A percentile compares a stretch with the other conserved stretches of the same genome.
Conservation (phyloP, 2,797 vertebrate species). For the Amniataba percoides region DNA sequence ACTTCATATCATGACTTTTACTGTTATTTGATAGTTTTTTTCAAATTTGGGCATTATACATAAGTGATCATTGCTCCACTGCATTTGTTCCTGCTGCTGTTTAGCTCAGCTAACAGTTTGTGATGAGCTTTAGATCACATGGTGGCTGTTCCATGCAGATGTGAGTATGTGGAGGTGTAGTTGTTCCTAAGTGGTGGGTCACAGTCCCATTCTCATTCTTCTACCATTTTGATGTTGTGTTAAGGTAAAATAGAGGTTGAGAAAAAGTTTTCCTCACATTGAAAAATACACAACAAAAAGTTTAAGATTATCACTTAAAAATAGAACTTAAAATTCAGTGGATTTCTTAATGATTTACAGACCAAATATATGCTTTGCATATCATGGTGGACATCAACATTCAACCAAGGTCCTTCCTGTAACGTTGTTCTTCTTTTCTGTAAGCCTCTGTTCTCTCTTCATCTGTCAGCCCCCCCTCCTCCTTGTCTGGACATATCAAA, state of each 20-base stretch:
- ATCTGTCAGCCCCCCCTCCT: background rate
- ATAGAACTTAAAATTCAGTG: too few species aligned
- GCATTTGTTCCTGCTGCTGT: background rate
- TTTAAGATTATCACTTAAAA: background rate
- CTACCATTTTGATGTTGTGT: background rate
- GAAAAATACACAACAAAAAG: background rate
- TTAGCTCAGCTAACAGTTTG: background rate
- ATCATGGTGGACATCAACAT: background rate
- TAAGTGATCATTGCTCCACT: background rate
- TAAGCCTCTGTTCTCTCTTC: background rate
- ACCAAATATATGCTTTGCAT: background rate
- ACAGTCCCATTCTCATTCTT: background rate
- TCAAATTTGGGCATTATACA: background rate
- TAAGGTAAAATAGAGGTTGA: background rate
- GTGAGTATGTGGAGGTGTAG: too few species aligned
- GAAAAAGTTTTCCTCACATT: background rate
- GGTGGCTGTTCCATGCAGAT: too few species aligned
- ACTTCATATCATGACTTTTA: too few species aligned
- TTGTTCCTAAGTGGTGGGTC: background rate
- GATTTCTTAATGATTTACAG: background rate
- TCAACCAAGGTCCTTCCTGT: too few species aligned
- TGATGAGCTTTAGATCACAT: too few species aligned
- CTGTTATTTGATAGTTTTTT: too few species aligned
- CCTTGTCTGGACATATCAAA: slow-evolving; percentile 30
- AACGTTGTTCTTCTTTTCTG: background rate